A percentile compares a stretch with the other conserved stretches of the same genome.
phyloP scores from a whole-genome alignment of 1,140 invertebrate genomes.

The Ceratina australensis region DNA sequence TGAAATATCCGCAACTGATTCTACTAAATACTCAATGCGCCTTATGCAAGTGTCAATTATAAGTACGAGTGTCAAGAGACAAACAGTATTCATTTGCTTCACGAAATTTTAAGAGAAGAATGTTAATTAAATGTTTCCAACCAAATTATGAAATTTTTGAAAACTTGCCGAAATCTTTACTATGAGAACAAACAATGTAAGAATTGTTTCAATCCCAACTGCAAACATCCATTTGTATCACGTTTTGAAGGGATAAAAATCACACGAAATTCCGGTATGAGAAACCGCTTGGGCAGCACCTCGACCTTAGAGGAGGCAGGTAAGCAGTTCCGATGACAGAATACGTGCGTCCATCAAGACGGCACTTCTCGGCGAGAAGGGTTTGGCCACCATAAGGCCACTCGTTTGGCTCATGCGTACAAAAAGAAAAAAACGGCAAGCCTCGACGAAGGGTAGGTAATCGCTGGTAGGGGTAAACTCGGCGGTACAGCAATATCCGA shows the following conservation, averaged over 20 bases:
- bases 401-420: slow-evolving; percentile 63
- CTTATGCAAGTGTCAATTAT: too few relatives aligned
- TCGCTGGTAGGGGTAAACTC: slow-evolving; percentile 13
- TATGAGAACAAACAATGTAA: too few relatives aligned
- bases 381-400: slow-evolving; percentile 71
- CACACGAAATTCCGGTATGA: neutral
- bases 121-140: too few relatives aligned
- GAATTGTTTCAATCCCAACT: too few relatives aligned
- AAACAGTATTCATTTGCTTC: too few relatives aligned
- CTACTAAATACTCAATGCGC: neutral
- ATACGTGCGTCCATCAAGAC: slow-evolving; percentile 3
- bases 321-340: neutral
- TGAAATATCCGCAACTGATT: slow-evolving; percentile 49
- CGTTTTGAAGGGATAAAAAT: too few relatives aligned
- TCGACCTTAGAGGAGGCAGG: slow-evolving; percentile 4
- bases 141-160: too few relatives aligned
- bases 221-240: too few relatives aligned
- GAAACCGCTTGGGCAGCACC: neutral
- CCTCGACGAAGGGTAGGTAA: neutral
- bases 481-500: slow-evolving; percentile 55
- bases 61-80: too few relatives aligned
- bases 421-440: slow-evolving; percentile 34
- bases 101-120: too few relatives aligned
- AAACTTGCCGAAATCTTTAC: too few relatives aligned
- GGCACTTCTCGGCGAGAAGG: slow-evolving; percentile 61